A percentile compares a stretch with the other conserved stretches of the same genome.
phyloP scores from a whole-genome alignment of 37 sponge, comb jelly and placozoan genomes.

The Mnemiopsis leidyi region DNA sequence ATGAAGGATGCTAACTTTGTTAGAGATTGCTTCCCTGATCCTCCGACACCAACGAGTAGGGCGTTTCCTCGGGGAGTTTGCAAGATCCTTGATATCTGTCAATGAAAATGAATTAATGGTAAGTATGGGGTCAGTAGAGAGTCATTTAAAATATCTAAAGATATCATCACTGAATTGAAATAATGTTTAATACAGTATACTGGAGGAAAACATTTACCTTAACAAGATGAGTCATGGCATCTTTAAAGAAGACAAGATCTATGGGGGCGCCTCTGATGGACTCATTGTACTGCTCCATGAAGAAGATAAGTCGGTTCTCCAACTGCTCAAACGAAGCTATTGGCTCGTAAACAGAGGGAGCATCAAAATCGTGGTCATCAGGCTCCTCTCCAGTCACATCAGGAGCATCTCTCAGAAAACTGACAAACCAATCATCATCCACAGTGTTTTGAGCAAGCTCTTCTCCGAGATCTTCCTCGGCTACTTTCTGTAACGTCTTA shows the following conservation, averaged over 20 bases:
- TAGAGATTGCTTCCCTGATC: slow-evolving; percentile 99
- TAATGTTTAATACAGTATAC: no score
- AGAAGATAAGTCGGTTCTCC: not conserved
- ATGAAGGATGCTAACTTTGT: slow-evolving; percentile 98
- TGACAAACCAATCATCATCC: slow-evolving; percentile 63
- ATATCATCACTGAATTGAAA: no score
- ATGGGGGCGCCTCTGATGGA: slow-evolving; percentile 47
- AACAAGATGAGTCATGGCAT: slow-evolving; percentile 67
- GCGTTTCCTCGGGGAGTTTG: slow-evolving; percentile 95
- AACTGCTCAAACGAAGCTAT: slow-evolving; percentile 49
- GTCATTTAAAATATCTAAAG: no score
- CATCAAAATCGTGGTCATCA: slow-evolving; percentile 67
- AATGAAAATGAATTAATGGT: not conserved
- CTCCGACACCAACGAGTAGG: slow-evolving; percentile 98
- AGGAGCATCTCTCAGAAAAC: slow-evolving; percentile 63
- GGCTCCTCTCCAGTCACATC: slow-evolving; percentile 65
- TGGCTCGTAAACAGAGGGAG: slow-evolving; percentile 65
- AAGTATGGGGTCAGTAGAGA: not conserved
- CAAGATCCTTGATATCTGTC: slow-evolving; percentile 93
- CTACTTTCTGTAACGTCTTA: slow-evolving; percentile 14
- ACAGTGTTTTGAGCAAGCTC: slow-evolving; percentile 37
- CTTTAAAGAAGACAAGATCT: slow-evolving; percentile 66
- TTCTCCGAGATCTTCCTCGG: slow-evolving; percentile 43
- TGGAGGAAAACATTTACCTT: no score
- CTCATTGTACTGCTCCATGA: slow-evolving; percentile 67